A percentile compares a stretch with the other conserved stretches of the same genome.
Conservation (phyloP, 2,797 vertebrate species). For the Gallinago solitaria region DNA sequence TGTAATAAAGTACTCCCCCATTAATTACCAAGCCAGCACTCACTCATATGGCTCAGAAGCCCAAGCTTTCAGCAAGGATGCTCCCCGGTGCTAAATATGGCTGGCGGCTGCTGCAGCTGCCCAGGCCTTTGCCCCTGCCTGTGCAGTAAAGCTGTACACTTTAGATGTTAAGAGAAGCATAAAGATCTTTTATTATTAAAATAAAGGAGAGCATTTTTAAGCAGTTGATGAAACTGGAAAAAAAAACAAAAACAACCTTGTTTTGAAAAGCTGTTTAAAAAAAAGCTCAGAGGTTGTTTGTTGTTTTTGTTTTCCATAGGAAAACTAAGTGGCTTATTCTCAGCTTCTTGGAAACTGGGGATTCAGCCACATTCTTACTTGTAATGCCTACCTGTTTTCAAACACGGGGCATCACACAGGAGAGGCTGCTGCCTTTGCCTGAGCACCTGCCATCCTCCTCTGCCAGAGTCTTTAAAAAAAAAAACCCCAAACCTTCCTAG, state of each 20-base stretch:
- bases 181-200: not conserved
- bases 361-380: not conserved
- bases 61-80: not conserved
- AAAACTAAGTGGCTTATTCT: not conserved
- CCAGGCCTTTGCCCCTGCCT: not conserved
- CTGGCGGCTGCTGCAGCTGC: rapidly evolving
- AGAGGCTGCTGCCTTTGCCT: not conserved
- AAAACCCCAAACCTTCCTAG: not conserved
- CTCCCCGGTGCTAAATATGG: rapidly evolving
- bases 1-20: not conserved
- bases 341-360: not conserved
- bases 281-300: not conserved
- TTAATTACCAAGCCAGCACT: not conserved
- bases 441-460: not conserved
- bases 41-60: not conserved
- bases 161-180: not conserved
- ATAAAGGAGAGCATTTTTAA: not conserved
- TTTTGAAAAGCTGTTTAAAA: slow-evolving; percentile 27
- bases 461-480: not conserved
- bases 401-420: not conserved
- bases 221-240: slow-evolving; percentile 19
- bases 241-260: too few relatives aligned
- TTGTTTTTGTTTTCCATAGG: not conserved
- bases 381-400: not conserved
- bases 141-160: rapidly evolving